A percentile compares a stretch with the other conserved stretches of the same genome.
Conservation (phyloP, 2,113 vertebrate species). For the Cebidichthys violaceus region DNA sequence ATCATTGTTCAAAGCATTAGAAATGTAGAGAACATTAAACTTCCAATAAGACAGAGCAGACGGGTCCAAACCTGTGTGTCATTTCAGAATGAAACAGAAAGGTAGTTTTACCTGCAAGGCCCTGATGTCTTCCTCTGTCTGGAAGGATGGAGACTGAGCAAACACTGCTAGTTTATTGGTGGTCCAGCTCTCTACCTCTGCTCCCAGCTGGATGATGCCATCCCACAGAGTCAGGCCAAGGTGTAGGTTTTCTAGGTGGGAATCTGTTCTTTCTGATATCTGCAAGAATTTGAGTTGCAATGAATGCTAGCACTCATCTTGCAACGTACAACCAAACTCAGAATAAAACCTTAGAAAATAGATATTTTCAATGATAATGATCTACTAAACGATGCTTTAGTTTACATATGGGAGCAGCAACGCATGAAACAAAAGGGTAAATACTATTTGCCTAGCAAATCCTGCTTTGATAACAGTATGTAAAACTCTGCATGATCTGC, state of each 20-base stretch:
- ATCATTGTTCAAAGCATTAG: background rate
- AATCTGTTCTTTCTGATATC: conserved; percentile 92
- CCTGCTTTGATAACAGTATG: background rate
- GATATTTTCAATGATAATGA: background rate
- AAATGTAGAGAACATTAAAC: background rate
- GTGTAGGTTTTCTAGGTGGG: conserved; percentile 86
- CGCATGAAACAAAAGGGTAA: background rate
- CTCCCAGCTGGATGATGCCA: conserved; percentile 85
- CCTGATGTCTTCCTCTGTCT: conserved; percentile 80
- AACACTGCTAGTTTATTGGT: conserved; percentile 71
- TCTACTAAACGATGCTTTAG: background rate
- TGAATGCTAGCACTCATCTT: background rate
- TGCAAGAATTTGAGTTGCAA: conserved; percentile 58
- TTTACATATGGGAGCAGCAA: background rate
- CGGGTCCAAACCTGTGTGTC: background rate
- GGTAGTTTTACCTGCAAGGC: conserved; percentile 84
- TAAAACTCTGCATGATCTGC: background rate
- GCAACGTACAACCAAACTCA: background rate
- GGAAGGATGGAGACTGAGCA: conserved; percentile 72
- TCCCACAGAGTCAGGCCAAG: conserved; percentile 90
- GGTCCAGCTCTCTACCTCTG: conserved; percentile 84
- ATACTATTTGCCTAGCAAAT: background rate
- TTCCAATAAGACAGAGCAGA: background rate
- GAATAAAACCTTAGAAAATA: background rate
- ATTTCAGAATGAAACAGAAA: background rate